Conservation (phyloP, 53 echinoderm and acorn worm genomes). For the Mesocentrotus franciscanus region DNA sequence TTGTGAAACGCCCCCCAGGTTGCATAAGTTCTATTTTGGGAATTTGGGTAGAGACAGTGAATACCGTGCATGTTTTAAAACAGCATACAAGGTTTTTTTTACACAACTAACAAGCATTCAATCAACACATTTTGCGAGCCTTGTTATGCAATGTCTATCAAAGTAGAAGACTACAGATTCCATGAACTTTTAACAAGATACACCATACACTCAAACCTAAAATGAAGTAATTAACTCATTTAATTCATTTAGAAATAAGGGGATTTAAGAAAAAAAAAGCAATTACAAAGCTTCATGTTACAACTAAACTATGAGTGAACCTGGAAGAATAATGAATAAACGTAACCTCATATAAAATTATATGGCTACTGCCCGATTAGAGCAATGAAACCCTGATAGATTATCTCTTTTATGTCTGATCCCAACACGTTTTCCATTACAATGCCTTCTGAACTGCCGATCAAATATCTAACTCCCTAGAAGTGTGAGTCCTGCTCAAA, state of each 20-base stretch:
- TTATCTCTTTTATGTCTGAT: neutral
- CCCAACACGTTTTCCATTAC: constrained; percentile 43
- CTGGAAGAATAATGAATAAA: neutral
- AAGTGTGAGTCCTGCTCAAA: neutral
- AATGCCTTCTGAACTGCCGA: neutral
- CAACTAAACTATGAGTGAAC: neutral
- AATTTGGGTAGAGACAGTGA: neutral
- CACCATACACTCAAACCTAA: neutral
- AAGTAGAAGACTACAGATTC: neutral
- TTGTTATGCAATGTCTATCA: neutral
- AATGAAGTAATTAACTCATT: neutral
- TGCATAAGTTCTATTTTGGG: neutral
- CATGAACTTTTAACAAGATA: neutral
- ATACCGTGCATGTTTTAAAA: neutral
- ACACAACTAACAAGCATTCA: neutral
- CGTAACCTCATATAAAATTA: neutral
- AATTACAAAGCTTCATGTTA: neutral
- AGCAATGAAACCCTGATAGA: neutral
- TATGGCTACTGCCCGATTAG: no score
- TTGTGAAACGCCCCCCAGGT: no score
- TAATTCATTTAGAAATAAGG: neutral
- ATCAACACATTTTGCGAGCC: neutral
- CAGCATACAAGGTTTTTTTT: neutral
- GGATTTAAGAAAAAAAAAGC: neutral
- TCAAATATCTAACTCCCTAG: neutral